Evolutionary conservation across 2,888 invertebrate species (phyloP).

Genomic region (Lordiphosa andalusiaca): DNA sequence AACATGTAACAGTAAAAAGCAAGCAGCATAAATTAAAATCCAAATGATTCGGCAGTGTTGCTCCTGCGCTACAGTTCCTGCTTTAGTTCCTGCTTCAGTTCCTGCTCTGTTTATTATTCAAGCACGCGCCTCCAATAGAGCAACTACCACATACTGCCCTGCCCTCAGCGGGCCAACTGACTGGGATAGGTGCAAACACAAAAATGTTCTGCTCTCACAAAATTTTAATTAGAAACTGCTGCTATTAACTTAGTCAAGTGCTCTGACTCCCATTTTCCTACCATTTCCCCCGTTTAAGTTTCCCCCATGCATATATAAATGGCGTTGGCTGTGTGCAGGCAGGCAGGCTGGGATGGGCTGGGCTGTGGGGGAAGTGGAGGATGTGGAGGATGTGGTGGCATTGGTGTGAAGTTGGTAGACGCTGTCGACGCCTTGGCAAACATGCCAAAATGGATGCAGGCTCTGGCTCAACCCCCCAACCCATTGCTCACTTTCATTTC

Average conservation of each 20-base stretch:
- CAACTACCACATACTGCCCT: constrained; percentile 11
- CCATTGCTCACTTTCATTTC: constrained; percentile 6
- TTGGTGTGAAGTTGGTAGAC: constrained; percentile 23
- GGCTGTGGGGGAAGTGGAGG: not conserved
- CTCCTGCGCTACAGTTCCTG: not conserved
- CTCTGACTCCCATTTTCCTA: constrained; percentile 29
- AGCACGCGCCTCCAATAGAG: constrained; percentile 56
- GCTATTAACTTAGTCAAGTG: constrained; percentile 66
- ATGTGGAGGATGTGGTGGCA: constrained; percentile 1
- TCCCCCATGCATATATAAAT: constrained; percentile 66
- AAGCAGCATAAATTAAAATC: constrained; percentile 59
- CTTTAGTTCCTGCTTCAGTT: constrained; percentile 6
- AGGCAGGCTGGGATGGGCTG: too few relatives aligned
- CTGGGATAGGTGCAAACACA: constrained; percentile 38
- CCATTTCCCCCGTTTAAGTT: constrained; percentile 31
- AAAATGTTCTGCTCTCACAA: constrained; percentile 48
- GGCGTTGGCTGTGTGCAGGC: constrained; percentile 17
- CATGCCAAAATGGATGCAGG: constrained; percentile 47
- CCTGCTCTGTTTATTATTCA: constrained; percentile 66
- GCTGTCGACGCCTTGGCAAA: constrained; percentile 45
- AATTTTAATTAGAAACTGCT: constrained; percentile 71
- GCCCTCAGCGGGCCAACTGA: not conserved
- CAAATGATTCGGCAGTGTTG: constrained; percentile 53
- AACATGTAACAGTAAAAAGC: constrained; percentile 59
- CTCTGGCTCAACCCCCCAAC: constrained; percentile 15